Percentiles rank a stretch among this genome's conserved stretches.
These are phyloP conservation scores for Spialia ferax DNA, from an alignment of 2,888 invertebrate species.

Conservation along the genomic window DNA sequence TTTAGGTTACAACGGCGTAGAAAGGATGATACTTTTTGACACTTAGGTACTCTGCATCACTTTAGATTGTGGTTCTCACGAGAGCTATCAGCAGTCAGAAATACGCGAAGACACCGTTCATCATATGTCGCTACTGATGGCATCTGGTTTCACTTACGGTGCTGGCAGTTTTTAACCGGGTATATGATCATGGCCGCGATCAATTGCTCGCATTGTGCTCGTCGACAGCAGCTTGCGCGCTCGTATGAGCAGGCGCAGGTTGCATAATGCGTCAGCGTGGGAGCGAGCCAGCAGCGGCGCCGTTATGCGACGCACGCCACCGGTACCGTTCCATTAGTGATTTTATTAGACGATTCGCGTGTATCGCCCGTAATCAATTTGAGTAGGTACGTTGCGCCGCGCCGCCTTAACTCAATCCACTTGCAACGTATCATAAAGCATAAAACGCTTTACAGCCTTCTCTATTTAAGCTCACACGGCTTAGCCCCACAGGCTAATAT, in stretches of 20 bases:
- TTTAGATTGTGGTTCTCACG: slow-evolving; percentile 13
- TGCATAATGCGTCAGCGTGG: slow-evolving; percentile 83
- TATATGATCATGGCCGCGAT: slow-evolving; percentile 64
- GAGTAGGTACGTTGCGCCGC: slow-evolving; percentile 65
- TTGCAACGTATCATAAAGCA: slow-evolving; percentile 71
- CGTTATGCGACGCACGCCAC: slow-evolving; percentile 84
- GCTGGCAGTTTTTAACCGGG: slow-evolving; percentile 66
- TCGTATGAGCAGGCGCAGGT: slow-evolving; percentile 55
- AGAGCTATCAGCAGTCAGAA: slow-evolving; percentile 40
- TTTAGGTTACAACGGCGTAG: background rate
- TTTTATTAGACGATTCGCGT: slow-evolving; percentile 84
- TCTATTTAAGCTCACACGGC: slow-evolving; percentile 61
- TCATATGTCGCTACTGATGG: slow-evolving; percentile 51
- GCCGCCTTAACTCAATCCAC: slow-evolving; percentile 72
- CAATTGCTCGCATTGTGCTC: slow-evolving; percentile 68
- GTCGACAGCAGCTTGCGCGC: slow-evolving; percentile 54
- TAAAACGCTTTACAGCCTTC: slow-evolving; percentile 63
- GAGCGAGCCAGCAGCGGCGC: slow-evolving; percentile 68
- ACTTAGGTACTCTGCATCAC: background rate
- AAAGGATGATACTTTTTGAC: background rate
- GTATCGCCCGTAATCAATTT: slow-evolving; percentile 82
- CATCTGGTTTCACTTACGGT: slow-evolving; percentile 67
- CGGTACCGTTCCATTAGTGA: slow-evolving; percentile 83
- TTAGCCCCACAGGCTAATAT: slow-evolving; percentile 33
- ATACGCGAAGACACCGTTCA: slow-evolving; percentile 45